Conservation (phyloP, 2,113 vertebrate genomes). For the Eira barbara region DNA sequence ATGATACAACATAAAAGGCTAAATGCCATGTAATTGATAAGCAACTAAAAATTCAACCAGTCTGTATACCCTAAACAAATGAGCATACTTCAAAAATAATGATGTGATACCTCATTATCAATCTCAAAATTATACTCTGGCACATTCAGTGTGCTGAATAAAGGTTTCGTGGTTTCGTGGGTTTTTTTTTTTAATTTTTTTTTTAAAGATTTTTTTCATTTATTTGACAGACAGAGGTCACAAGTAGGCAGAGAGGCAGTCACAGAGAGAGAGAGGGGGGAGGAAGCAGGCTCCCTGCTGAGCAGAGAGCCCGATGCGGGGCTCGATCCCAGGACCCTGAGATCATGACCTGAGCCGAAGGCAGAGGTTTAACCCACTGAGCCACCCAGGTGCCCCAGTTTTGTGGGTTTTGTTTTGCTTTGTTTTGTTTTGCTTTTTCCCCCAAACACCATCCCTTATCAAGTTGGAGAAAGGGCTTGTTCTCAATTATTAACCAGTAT, state of each 20-base stretch:
- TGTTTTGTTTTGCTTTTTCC: background rate
- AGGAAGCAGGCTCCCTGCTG: too few relatives aligned
- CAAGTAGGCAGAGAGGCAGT: too few relatives aligned
- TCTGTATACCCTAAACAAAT: constrained; percentile 30
- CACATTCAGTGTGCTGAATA: background rate
- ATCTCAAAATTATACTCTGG: background rate
- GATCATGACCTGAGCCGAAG: too few relatives aligned
- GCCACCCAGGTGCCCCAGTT: too few relatives aligned
- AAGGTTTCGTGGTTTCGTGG: background rate
- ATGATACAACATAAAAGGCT: constrained; percentile 54
- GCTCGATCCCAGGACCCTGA: too few relatives aligned
- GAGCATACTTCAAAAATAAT: constrained; percentile 7
- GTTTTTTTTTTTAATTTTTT: background rate
- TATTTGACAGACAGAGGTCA: too few relatives aligned
- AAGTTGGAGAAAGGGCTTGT: background rate
- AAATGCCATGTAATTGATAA: constrained; percentile 59
- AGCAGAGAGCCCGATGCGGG: too few relatives aligned
- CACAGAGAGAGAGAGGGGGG: too few relatives aligned
- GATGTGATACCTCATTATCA: background rate
- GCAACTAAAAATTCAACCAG: constrained; percentile 34
- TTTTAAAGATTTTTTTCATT: too few relatives aligned
- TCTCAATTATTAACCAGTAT: background rate
- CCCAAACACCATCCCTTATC: background rate
- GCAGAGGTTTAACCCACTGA: too few relatives aligned
- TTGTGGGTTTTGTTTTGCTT: background rate